Evolutionary conservation across 1,140 invertebrate species (phyloP), one percentile per base, ranked within the genome.

Genomic region (Onthophagus taurus): DNA sequence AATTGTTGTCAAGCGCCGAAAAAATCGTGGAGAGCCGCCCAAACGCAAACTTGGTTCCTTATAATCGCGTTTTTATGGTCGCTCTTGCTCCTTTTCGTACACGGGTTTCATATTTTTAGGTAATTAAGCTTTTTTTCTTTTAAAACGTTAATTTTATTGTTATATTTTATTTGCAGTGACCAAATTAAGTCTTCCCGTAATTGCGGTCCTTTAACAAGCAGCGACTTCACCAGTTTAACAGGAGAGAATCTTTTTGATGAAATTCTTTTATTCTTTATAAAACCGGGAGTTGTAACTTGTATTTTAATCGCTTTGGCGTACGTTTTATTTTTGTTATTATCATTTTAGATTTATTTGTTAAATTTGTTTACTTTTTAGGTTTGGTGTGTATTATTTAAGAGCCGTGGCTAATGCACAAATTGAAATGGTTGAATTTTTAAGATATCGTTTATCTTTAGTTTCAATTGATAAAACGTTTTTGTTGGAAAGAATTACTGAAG

Each of bases 391-490:
- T 60, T 84, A 79, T 55, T 66, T 78, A 46, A 70, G 76, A 21
- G 76, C 81, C 1, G 69, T 77, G 44, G 72, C 77, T 0, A 53
- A 66, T 4, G 81, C 83, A 5, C 74, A 75, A 49, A 68, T 64
- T 31, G 67, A 74, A 48, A 78, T 81, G 71, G 77, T 82, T 18
- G 60, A 65, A 20, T 69, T 84, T 24, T 63, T 85, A 29, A 71
- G 77, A 12, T 70, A 78, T 26, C 84, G 86, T 74, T 63, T 86
- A 23, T 64, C 76, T 26, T 60, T 81, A 49, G 78, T 82, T 57
- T 75, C 79, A 1, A 76, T 78, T 60, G 84, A 88, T 60, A 85
- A 84, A 62, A 77, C 85, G 51, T 85, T 81, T 64, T 66, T 85
- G 30, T 64, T 83, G n/a, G 58, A 66, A 21, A 70, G 68, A 53